Conservation (phyloP, 1,140 invertebrate species). For the Penaeus japonicus region DNA sequence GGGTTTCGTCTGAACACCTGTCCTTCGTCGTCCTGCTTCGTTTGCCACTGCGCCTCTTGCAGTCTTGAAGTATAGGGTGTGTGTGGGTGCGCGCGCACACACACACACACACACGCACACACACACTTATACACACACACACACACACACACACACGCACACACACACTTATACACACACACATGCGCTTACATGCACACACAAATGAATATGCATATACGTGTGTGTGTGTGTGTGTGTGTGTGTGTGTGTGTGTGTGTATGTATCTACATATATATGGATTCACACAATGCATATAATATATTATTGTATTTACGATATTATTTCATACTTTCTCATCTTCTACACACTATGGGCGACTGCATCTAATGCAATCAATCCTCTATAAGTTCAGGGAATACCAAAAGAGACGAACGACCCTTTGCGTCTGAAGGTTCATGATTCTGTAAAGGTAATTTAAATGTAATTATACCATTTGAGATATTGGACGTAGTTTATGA, state of each 20-base stretch:
- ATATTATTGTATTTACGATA: not conserved
- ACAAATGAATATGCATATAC: not conserved
- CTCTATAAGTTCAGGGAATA: too few species aligned
- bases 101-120: not conserved
- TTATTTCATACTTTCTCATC: not conserved
- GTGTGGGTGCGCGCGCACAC: not conserved
- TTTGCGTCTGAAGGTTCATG: too few species aligned
- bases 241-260: not conserved
- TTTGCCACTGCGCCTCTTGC: too few species aligned
- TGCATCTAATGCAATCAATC: too few species aligned
- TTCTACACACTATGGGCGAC: not conserved
- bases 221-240: not conserved
- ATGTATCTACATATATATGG: not conserved
- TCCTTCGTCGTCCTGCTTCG: too few species aligned
- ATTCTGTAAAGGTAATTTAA: too few species aligned
- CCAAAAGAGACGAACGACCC: too few species aligned
- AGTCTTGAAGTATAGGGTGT: too few species aligned
- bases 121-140: not conserved
- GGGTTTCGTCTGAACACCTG: too few species aligned
- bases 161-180: not conserved
- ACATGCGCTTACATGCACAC: not conserved
- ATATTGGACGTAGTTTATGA: too few species aligned
- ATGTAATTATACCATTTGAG: too few species aligned
- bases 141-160: not conserved
- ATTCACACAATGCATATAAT: not conserved